Conservation (phyloP, 2,113 vertebrate species). For the Brachypodius melanocephalos region DNA sequence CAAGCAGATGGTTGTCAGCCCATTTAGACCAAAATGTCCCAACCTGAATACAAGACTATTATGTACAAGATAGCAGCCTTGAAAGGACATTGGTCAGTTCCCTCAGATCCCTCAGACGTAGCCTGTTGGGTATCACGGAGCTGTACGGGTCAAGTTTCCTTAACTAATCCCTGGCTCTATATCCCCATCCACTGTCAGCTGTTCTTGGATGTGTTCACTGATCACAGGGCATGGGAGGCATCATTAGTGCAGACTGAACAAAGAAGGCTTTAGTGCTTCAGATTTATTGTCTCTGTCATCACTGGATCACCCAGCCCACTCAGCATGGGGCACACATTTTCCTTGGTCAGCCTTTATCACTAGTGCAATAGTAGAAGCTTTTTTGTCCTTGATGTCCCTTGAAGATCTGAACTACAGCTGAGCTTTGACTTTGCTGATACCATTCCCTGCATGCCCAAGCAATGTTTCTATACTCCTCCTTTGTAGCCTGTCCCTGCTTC, state of each 20-base stretch:
- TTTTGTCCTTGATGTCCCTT: background rate
- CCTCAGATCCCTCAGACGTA: background rate
- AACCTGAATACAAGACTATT: background rate
- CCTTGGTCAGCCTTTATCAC: background rate
- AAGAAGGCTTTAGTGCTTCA: background rate
- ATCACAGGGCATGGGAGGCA: background rate
- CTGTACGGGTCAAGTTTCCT: fast-evolving
- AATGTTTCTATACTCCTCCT: background rate
- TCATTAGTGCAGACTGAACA: background rate
- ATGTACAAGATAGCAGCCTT: background rate
- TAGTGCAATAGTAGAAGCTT: background rate
- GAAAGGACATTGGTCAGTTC: background rate
- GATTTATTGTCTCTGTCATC: background rate
- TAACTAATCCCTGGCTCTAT: background rate
- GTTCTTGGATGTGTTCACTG: background rate
- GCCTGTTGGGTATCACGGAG: background rate
- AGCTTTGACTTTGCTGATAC: background rate
- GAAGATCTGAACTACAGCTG: background rate
- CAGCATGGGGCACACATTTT: background rate
- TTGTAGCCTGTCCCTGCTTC: background rate
- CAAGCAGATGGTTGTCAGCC: background rate
- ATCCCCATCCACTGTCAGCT: background rate
- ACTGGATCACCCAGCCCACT: background rate
- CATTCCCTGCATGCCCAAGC: background rate
- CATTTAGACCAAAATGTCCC: background rate